Conservation (phyloP, 2,888 invertebrate genomes). For the Andrena haemorrhoa region DNA sequence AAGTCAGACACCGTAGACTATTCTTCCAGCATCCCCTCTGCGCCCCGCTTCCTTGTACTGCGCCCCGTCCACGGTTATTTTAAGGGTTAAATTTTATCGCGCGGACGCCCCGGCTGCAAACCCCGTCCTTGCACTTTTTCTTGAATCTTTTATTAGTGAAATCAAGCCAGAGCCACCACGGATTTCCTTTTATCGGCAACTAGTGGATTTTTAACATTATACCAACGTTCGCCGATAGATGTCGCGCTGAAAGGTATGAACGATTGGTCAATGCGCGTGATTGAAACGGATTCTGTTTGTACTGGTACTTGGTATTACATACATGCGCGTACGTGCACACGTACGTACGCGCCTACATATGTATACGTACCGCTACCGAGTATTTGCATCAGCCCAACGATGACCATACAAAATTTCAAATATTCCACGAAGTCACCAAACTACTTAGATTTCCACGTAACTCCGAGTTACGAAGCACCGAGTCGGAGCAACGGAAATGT, state of each 20-base stretch:
- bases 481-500: background rate
- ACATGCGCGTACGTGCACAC: background rate
- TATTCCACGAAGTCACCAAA: background rate
- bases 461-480: background rate
- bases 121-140: background rate
- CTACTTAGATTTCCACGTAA: background rate
- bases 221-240: slow-evolving; percentile 64
- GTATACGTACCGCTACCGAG: background rate
- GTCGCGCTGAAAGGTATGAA: slow-evolving; percentile 54
- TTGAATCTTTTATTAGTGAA: slow-evolving; percentile 50
- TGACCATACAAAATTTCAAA: slow-evolving; percentile 20
- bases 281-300: slow-evolving; percentile 41
- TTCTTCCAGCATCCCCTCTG: slow-evolving; percentile 27
- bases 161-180: slow-evolving; percentile 71
- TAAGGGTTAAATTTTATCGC: slow-evolving; percentile 44
- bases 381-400: slow-evolving; percentile 29
- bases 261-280: slow-evolving; percentile 54
- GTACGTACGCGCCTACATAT: background rate
- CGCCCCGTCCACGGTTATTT: slow-evolving; percentile 27
- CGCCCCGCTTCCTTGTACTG: background rate
- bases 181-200: slow-evolving; percentile 83
- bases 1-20: slow-evolving; percentile 79
- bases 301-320: slow-evolving; percentile 2
- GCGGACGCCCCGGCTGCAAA: background rate
- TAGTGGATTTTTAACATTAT: slow-evolving; percentile 73